Base-by-base conservation (phyloP, 2,113 vertebrate species). In the Fulica atra region DNA sequence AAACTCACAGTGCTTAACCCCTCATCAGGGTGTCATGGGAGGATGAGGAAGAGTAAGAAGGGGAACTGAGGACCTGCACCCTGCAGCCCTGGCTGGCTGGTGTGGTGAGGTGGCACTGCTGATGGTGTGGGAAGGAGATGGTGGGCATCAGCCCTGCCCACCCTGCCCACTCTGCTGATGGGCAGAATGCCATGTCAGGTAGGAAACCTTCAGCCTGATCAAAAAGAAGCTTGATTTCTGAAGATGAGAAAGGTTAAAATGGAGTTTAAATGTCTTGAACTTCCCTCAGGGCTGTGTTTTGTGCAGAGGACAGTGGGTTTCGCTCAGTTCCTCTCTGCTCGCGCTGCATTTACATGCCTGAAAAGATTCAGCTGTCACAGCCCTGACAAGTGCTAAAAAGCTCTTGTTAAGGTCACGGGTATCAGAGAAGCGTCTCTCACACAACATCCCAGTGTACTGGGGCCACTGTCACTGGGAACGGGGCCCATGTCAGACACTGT, bases 361-460 rank as follows among this genome's bases (percentile, higher is more conserved):
- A 64, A 92, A 88, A 36, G 78, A 85, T 40, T 72, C 88, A 29
- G 76, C 94, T 88, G 82, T 54, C 94, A 29, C 6, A 57, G 90
- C 54, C 26, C 66, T 83, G 88, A 80, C 82, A 81, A 29, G 86
- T 2, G 3, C 88, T 70, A 78, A 57, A 68, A 76, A 86, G 50
- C 88, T 50, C 85, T 89, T 66, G 88, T 88, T 94, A 65, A 93
- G 95, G 94, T 94, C 92, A 73, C 36, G 0, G 36, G 4, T 73
- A 85, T 46, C 92, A 88, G 48, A 80, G 68, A 28, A 77, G 29
- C 31, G 63, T 88, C n/a, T 92, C 88, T 88, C 28, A 2, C 57
- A 60, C 59, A 63, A 21, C 63, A 61, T 80, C 63, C 40, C 36
- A 10, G 74, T 16, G 91, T 65, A 4, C 16, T 6, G 2, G 66